phyloP scores from a whole-genome alignment of 2,797 vertebrate genomes.

The Phalloptychus januarius region DNA sequence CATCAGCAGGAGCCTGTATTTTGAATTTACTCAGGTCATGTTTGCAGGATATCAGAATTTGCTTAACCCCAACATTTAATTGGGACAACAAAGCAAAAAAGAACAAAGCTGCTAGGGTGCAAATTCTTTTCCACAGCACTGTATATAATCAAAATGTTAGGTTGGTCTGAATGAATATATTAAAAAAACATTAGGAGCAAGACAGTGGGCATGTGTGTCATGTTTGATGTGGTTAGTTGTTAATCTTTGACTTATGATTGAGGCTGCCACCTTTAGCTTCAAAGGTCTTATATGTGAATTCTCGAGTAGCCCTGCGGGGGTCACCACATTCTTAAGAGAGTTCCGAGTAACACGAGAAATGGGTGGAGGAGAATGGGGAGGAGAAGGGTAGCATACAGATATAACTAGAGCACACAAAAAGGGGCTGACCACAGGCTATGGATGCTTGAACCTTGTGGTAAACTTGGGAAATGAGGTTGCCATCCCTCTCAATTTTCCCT shows the following conservation, averaged over 20 bases:
- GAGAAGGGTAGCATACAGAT: conserved; percentile 51
- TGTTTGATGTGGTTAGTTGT: conserved; percentile 68
- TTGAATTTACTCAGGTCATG: neutral
- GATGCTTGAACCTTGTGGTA: conserved; percentile 77
- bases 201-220: conserved; percentile 57
- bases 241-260: conserved; percentile 69
- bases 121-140: neutral
- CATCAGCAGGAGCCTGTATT: neutral
- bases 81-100: neutral
- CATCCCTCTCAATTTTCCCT: conserved; percentile 73
- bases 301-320: conserved; percentile 48
- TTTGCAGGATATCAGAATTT: neutral
- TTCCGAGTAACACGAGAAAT: conserved; percentile 56
- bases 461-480: conserved; percentile 79
- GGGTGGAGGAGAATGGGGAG: conserved; percentile 36
- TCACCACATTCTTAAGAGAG: conserved; percentile 57
- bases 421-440: conserved; percentile 72
- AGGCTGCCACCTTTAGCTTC: conserved; percentile 65
- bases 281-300: conserved; percentile 63
- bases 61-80: neutral
- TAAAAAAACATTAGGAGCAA: neutral
- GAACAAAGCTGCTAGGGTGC: neutral
- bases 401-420: conserved; percentile 59
- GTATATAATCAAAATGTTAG: too few relatives aligned
- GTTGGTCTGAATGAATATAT: conserved; percentile 35